Evolutionary conservation across 2,797 vertebrate genomes (phyloP).

Genomic region (Taenioides sp.): DNA sequence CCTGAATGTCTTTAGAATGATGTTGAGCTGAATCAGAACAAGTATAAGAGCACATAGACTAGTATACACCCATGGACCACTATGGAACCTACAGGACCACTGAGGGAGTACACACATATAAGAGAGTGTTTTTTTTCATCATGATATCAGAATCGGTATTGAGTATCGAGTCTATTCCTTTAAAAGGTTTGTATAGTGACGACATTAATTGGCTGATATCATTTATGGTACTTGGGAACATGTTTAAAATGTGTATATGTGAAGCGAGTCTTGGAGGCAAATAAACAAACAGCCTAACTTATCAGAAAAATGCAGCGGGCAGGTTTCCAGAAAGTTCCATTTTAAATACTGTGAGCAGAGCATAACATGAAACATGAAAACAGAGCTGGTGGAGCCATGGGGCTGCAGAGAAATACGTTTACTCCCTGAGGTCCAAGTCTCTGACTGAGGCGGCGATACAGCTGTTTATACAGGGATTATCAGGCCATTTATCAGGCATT

Average conservation of each 20-base stretch:
- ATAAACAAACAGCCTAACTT: background rate
- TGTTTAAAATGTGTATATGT: background rate
- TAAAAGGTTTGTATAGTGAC: too few species aligned
- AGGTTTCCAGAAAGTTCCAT: background rate
- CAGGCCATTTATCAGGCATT: background rate
- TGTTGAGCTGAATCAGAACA: too few species aligned
- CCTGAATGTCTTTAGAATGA: too few species aligned
- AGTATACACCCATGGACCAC: too few species aligned
- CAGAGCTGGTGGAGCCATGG: constrained; percentile 9
- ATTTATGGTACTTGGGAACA: too few species aligned
- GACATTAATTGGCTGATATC: too few species aligned
- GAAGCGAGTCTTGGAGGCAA: background rate
- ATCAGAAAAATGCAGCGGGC: background rate
- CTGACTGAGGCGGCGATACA: background rate
- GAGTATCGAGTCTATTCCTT: too few species aligned
- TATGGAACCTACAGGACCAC: too few species aligned
- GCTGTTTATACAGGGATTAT: background rate
- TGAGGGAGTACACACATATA: too few species aligned
- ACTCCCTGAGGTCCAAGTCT: constrained; percentile 23
- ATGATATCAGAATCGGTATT: too few species aligned
- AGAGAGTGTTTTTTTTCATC: too few species aligned
- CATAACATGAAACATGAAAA: constrained; percentile 32
- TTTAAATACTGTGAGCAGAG: background rate
- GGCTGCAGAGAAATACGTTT: constrained; percentile 21
- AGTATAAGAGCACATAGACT: too few species aligned